Percentiles rank a stretch among this genome's conserved stretches.
Evolutionary conservation across 1,140 invertebrate species (phyloP).

Genomic region (Pogonomyrmex californicus): DNA sequence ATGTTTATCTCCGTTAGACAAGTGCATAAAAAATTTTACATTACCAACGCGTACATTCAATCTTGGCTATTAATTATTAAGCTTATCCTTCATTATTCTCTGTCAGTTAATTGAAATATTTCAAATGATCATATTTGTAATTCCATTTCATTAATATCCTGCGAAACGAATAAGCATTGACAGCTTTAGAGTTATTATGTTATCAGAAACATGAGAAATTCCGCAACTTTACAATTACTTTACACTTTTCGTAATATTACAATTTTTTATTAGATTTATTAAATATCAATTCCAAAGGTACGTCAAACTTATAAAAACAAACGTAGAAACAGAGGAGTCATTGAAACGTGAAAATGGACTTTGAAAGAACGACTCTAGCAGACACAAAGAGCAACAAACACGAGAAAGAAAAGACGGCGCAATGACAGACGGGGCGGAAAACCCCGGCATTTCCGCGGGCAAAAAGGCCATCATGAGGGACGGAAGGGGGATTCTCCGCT

Average conservation of each 20-base stretch:
- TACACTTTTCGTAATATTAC: too few species aligned
- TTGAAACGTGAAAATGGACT: constrained; percentile 17
- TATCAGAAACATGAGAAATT: neutral
- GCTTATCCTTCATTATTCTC: neutral
- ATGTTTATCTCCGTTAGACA: neutral
- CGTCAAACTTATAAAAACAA: neutral
- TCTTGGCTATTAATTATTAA: neutral
- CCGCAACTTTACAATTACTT: neutral
- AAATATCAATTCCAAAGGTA: constrained; percentile 3
- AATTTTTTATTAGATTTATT: neutral
- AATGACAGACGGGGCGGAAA: constrained; percentile 32
- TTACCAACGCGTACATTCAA: neutral
- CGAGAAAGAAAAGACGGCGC: neutral
- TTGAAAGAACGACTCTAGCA: neutral
- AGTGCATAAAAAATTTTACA: neutral
- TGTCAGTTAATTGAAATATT: neutral
- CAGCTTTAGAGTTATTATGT: neutral
- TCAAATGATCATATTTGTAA: neutral
- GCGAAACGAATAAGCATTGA: neutral
- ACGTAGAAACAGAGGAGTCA: neutral
- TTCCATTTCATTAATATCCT: constrained; percentile 4
- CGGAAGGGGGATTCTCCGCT: constrained; percentile 20
- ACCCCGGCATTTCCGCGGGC: constrained; percentile 29
- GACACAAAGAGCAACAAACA: constrained; percentile 33
- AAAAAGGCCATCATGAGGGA: neutral